Conservation (phyloP, 2,113 vertebrate genomes). For the Scolopax mira region DNA sequence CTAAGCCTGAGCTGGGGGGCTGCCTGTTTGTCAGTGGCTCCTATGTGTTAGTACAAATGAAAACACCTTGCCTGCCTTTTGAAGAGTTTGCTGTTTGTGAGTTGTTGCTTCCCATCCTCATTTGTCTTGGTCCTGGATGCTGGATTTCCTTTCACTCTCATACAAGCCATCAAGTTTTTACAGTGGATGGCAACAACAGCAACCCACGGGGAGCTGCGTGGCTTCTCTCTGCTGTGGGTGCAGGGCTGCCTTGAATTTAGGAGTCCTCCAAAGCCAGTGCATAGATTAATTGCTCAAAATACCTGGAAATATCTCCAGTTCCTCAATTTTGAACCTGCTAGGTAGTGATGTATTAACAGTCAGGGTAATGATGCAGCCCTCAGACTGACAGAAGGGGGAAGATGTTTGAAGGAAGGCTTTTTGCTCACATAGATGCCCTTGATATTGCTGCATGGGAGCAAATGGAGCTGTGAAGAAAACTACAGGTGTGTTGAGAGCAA, state of each 20-base stretch:
- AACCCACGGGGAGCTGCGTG: neutral
- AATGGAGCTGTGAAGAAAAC: neutral
- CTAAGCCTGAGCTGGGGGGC: neutral
- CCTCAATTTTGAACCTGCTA: neutral
- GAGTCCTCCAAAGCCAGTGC: neutral
- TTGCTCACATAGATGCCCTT: neutral
- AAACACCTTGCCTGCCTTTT: neutral
- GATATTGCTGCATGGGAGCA: neutral
- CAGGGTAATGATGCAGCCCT: neutral
- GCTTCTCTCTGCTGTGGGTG: neutral
- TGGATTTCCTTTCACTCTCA: neutral
- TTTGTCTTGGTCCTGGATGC: neutral
- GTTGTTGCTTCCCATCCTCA: neutral
- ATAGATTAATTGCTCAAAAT: neutral
- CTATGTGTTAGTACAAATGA: neutral
- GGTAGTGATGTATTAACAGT: neutral
- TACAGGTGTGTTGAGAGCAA: neutral
- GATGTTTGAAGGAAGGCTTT: neutral
- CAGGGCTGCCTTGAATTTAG: neutral
- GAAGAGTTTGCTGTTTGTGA: neutral
- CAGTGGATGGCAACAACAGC: neutral
- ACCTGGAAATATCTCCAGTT: accelerated
- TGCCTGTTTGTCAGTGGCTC: neutral
- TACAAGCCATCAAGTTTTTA: neutral
- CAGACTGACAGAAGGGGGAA: neutral